Evolutionary conservation across 2,888 invertebrate genomes (phyloP), one percentile per base, ranked within the genome.

Genomic region (Erpobdella octoculata): DNA sequence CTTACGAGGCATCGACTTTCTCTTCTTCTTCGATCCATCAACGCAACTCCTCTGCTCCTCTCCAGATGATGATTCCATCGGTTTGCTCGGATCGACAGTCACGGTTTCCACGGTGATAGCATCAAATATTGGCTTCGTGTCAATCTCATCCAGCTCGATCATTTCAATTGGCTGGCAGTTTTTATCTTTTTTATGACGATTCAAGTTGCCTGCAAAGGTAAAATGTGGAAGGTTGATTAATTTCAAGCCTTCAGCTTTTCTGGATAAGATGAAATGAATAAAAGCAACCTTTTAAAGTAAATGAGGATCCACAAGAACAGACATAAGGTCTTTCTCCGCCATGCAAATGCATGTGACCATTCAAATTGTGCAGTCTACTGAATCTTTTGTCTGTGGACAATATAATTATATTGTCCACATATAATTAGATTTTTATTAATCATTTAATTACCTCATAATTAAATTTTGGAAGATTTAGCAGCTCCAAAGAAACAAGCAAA

Each of bases 321-420:
- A 79, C 76, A 72, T 81, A 81, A 15, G 83, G 83, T 74, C 83
- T 83, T 53, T 78, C 78, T 66, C 82, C 79, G 58, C 79, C 79
- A 76, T 84, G 84, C 76, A 83, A 80, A 58, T 83, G 81, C 79
- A 83, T 81, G 74, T 84, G 84, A 18, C 82, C 83, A 70, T 83
- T 82, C 0, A 84, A 78, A 73, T 83, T 84, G 73, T 83, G 83
- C 8, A 81, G 78, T 37, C 84, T 77, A 6, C 81, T 81, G 77
- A 84, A 81, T 72, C 81, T 80, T 73, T 83, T 83, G 18, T 80
- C 82, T 82, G 76, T 15, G 6, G n/a, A 53, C n/a, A n/a, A n/a
- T n/a, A n/a, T n/a, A n/a, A n/a, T n/a, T n/a, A n/a, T n/a, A n/a
- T n/a, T n/a, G n/a, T n/a, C n/a, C n/a, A n/a, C n/a, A n/a, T n/a